Base-by-base conservation (phyloP, 1,140 invertebrate species). In the Babylonia areolata region DNA sequence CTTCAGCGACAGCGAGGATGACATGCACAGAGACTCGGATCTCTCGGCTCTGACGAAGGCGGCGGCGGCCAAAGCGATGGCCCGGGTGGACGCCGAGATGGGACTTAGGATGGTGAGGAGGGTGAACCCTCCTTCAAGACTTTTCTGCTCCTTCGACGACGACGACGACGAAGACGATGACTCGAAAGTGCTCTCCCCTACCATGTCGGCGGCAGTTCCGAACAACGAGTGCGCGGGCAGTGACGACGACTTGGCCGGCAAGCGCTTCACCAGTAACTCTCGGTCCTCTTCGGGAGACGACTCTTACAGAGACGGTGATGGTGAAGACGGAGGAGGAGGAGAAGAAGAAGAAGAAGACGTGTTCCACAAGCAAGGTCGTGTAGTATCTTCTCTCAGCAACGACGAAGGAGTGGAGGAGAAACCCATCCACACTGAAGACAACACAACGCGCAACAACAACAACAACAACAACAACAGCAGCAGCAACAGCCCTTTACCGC, bases 1-100 rank as follows among this genome's bases (percentile, higher is more conserved):
- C 15, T 69, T 64, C 6, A 88, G 86, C 46, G 86, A 85, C 46
- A 78, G 73, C 35, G 54, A 75, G 35, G 51, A 81, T 33, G 78
- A n/a, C 31, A 9, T 71, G 17, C 42, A 39, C 39, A 31, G 37
- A n/a, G 82, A 84, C n/a, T n/a, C 28, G 23, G 40, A 40, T 23
- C 54, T 69, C 2, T 64, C 64, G 0, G 69, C 31, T 58, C 37
- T 64, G 3, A 54, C 81, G 6, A 58, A 75, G 39, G 64, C 40
- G 2, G 33, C 75, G 58, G 81, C 81, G 39, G 81, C 81, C 35
- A 42, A 69, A 69, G 69, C 81, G 2, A 77, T 77, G 75, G 78
- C 78, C 31, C 23, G 39, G 31, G 78, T 80, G 33, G 78, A 80
- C 31, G 78, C 78, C 54, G 78, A 80, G 31, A 51, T 51, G 46